Conservation (phyloP, 2,797 vertebrate species). For the Myotis daubentonii region DNA sequence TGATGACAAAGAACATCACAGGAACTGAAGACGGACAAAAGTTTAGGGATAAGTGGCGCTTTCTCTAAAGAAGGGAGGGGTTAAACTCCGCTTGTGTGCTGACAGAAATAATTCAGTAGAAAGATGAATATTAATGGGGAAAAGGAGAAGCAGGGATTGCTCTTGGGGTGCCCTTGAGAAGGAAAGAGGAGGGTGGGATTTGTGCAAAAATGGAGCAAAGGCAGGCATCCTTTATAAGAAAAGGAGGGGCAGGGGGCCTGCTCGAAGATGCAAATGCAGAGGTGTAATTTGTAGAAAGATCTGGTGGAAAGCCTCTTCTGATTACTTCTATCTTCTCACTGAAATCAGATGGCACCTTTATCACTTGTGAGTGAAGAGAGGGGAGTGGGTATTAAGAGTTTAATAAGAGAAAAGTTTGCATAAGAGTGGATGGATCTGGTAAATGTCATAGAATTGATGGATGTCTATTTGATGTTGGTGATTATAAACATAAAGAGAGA, state of each 20-base stretch:
- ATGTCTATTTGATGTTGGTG: background rate
- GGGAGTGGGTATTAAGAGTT: background rate
- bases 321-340: background rate
- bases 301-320: background rate
- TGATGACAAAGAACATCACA: background rate
- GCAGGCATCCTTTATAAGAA: background rate
- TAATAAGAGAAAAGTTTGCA: background rate
- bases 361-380: background rate
- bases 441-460: constrained; percentile 2
- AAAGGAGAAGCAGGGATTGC: background rate
- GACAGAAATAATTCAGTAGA: background rate
- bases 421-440: background rate
- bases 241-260: background rate
- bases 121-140: background rate
- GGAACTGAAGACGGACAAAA: background rate
- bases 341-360: background rate
- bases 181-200: background rate
- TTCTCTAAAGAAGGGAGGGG: background rate
- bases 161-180: background rate
- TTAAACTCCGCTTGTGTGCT: background rate
- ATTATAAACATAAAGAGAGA: background rate
- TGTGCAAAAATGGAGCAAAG: background rate
- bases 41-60: background rate
- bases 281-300: background rate
- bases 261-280: background rate